Evolutionary conservation across 1,140 invertebrate species (phyloP).

Genomic region (Drosophila pseudoobscura): DNA sequence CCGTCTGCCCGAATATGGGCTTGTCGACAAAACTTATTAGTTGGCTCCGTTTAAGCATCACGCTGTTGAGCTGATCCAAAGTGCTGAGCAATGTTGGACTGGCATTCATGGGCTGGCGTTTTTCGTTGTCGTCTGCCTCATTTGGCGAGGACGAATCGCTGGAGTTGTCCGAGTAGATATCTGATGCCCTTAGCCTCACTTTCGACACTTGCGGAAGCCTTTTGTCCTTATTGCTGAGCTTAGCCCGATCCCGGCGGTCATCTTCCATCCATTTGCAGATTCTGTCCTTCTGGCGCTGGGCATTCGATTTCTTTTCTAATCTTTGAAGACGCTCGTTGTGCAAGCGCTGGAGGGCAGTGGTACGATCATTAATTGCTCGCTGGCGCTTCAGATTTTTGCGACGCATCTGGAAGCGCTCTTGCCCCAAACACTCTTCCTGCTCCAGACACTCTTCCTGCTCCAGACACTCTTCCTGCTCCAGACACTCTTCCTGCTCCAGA

Average conservation of each 20-base stretch:
- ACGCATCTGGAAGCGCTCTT: slow-evolving; percentile 20
- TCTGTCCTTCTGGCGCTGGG: no score
- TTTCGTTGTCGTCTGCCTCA: background rate
- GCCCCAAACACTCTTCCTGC: no score
- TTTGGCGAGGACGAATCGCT: slow-evolving; percentile 21
- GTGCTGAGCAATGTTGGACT: background rate
- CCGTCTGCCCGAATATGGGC: slow-evolving; percentile 40
- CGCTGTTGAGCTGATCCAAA: slow-evolving; percentile 9
- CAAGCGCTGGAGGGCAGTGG: slow-evolving; percentile 27
- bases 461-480: background rate
- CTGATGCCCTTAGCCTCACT: slow-evolving; percentile 10
- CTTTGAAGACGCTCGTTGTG: slow-evolving; percentile 10
- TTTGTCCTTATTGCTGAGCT: background rate
- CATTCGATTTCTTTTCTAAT: background rate
- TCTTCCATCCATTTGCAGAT: background rate
- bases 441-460: no score
- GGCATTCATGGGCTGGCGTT: no score
- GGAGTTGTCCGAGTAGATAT: slow-evolving; percentile 35
- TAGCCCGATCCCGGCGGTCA: background rate
- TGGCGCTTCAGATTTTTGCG: background rate
- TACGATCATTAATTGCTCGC: slow-evolving; percentile 4
- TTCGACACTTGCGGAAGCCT: background rate
- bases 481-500: no score
- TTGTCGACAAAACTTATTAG: slow-evolving; percentile 42
- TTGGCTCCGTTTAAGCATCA: slow-evolving; percentile 35